Percentiles rank a stretch among this genome's conserved stretches.
These are phyloP conservation scores for Condylura cristata DNA, from an alignment of 2,113 vertebrate genomes.

Conservation along the genomic window DNA sequence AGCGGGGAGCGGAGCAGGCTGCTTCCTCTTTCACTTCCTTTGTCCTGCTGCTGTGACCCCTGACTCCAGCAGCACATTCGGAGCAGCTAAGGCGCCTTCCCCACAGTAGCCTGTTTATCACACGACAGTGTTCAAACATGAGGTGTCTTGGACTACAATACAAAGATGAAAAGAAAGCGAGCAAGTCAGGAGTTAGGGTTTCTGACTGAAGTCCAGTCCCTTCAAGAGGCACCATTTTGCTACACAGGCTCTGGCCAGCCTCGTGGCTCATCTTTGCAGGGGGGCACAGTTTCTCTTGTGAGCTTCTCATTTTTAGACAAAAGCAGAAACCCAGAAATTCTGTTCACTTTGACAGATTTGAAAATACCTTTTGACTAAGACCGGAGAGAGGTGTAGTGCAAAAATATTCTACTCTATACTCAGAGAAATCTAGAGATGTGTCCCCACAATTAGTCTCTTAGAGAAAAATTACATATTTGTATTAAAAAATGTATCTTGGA, in stretches of 20 bases:
- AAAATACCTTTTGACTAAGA: conserved; percentile 66
- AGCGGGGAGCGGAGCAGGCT: too few relatives aligned
- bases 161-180: neutral
- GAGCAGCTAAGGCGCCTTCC: neutral
- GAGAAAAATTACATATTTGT: conserved; percentile 60
- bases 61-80: accelerated
- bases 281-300: neutral
- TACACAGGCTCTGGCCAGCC: neutral
- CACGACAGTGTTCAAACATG: neutral
- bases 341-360: conserved; percentile 80
- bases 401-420: conserved; percentile 54
- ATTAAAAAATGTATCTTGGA: conserved; percentile 57
- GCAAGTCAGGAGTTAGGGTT: neutral
- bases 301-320: conserved; percentile 62
- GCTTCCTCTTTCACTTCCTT: accelerated
- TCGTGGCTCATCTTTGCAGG: neutral
- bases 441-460: conserved; percentile 78
- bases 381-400: conserved; percentile 49
- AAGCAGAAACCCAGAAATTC: conserved; percentile 73
- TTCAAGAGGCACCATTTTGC: neutral
- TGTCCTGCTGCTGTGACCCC: too few relatives aligned
- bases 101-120: neutral
- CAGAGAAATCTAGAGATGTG: conserved; percentile 69
- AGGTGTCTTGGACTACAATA: accelerated
- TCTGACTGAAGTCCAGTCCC: neutral